Evolutionary conservation across 2,797 vertebrate genomes (phyloP).

Genomic region (Monodelphis domestica): DNA sequence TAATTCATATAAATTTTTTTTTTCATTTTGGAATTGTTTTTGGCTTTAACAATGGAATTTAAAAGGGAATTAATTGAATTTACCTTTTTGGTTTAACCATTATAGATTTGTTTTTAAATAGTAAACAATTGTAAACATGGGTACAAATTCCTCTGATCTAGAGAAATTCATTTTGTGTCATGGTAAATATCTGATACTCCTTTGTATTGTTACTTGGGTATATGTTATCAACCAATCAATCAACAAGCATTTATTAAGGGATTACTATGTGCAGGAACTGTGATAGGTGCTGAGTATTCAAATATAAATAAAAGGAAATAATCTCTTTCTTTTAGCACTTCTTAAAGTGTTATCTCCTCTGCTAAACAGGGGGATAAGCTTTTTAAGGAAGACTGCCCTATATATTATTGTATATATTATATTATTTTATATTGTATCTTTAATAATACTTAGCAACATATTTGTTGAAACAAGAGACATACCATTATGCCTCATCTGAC

Average conservation of each 20-base stretch:
- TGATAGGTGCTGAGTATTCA: background rate
- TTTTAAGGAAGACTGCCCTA: background rate
- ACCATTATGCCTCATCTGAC: background rate
- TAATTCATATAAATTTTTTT: background rate
- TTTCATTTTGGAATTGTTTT: background rate
- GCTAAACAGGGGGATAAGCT: background rate
- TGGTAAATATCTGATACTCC: background rate
- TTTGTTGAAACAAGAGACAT: constrained; percentile 1
- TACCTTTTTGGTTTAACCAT: background rate
- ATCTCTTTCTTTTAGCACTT: background rate
- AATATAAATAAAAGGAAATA: background rate
- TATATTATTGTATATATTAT: background rate
- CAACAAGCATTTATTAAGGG: background rate
- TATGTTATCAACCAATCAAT: background rate
- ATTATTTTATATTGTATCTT: background rate
- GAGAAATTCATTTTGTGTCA: background rate
- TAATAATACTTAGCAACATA: background rate
- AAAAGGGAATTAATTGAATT: background rate
- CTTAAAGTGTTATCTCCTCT: background rate
- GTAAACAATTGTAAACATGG: background rate
- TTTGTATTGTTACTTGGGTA: background rate
- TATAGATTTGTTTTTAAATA: background rate
- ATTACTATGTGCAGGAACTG: background rate
- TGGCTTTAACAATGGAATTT: background rate
- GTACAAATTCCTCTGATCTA: background rate